Evolutionary conservation across 2,888 invertebrate species (phyloP), one percentile per base, ranked within the genome.

Genomic region (Tethea ocularis): DNA sequence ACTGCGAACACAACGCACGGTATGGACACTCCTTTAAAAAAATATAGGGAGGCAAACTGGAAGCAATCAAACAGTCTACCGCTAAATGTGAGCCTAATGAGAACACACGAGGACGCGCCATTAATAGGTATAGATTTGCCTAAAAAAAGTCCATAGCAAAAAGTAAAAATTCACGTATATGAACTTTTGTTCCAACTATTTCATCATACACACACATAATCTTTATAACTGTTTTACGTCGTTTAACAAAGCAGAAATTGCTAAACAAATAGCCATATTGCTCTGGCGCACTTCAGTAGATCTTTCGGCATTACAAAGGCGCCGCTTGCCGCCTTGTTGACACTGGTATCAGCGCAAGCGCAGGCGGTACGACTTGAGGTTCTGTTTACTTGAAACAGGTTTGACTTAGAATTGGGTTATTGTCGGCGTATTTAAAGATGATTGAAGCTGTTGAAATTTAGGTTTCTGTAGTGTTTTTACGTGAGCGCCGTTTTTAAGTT

Each of bases 271-370:
- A 72, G 57, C 53, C 62, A 61, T 63, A 63, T 38, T 26, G 20
- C 54, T 36, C 10, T 10, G 46, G 46, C 46, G 46, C 46, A 54
- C 33, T 33, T 54, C 33, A 33, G 33, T 54, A 54, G 54, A 33
- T 33, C 54, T 17, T 15, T 33, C 29, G 22, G 55, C 36, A 15
- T 23, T 51, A 24, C 67, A 66, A 67, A 69, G 60, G 57, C 46
- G 56, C 66, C 67, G 67, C 17, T 24, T 46, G 66, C 71, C 71
- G 68, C 63, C 62, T 57, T 66, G 68, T 71, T 66, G 69, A 69
- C 64, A 62, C 57, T 56, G 38, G 62, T 58, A 36, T 54, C 26
- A 22, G 57, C 60, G 58, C 56, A 22, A n/a, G 58, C 58, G 58
- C 58, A 41, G 24, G 26, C 53, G 55, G 36, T 36, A 26, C 13